Evolutionary conservation across 2,888 invertebrate genomes (phyloP), one percentile per base, ranked within the genome.

Genomic region (Scaeva pyrastri): DNA sequence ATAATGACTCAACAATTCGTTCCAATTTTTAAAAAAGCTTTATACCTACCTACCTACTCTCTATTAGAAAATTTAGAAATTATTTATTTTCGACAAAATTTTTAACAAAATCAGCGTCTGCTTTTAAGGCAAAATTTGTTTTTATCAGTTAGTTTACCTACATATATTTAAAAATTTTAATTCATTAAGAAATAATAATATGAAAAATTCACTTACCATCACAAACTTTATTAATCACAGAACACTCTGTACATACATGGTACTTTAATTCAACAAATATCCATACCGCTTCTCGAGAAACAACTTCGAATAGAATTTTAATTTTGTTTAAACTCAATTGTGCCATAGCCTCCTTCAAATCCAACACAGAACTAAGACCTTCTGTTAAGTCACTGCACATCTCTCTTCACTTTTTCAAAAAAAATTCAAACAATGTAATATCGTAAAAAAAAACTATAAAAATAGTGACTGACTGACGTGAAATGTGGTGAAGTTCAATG

Each of bases 401-500:
- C 55, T 71, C 43, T 41, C 64, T 58, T 60, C 21, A 74, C 60
- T 21, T 43, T 41, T 56, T 14, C 6, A 45, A 43, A 41, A 36
- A 19, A 45, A n/a, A 58, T 52, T 36, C 14, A 60, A 70, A n/a
- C 71, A 55, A 16, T 31, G 31, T 23, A 14, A n/a, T n/a, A n/a
- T n/a, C n/a, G n/a, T 23, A 21, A 14, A 16, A 64, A 45, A 36
- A 21, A 36, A 66, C 11, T 64, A 55, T 31, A 58, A 81, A 68
- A 68, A 72, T 77, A 56, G 41, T 72, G 52, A 39, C 12, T 2
- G 60, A 72, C 48, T 58, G 50, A 68, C 41, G 64, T 41, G 52
- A 41, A 64, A 16, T 58, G 73, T 50, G 16, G 41, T 31, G 31
- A 74, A 74, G 66, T 73, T 73, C 73, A 74, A 60, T 48, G 52